These are phyloP conservation scores for Odontocerum albicorne DNA, from an alignment of 2,888 invertebrate species.

Conservation along the genomic window DNA sequence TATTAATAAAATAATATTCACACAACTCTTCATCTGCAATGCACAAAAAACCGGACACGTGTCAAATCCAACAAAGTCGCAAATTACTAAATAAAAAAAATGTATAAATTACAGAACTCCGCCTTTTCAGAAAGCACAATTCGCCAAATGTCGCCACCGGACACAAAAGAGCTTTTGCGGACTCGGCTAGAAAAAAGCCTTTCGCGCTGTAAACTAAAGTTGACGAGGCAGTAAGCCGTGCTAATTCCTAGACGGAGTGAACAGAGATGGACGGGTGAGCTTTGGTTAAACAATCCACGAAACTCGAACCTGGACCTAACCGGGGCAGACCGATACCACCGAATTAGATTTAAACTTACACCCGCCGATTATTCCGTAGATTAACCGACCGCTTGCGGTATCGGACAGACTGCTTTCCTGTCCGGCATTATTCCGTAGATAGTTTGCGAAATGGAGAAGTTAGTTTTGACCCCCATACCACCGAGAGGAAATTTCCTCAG, in stretches of 20 bases:
- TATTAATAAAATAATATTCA: too few relatives aligned
- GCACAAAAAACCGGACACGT: too few relatives aligned
- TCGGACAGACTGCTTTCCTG: constrained; percentile 14
- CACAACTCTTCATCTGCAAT: too few relatives aligned
- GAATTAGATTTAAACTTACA: constrained; percentile 33
- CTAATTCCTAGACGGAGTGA: constrained; percentile 5
- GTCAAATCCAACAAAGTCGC: too few relatives aligned
- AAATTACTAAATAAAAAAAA: too few relatives aligned
- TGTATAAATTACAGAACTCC: too few relatives aligned
- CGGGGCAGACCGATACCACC: constrained; percentile 20
- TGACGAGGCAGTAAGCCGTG: constrained; percentile 10
- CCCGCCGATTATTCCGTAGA: constrained; percentile 28
- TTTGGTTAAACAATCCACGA: constrained; percentile 14
- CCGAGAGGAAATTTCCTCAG: too few relatives aligned
- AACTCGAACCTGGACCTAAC: constrained; percentile 12
- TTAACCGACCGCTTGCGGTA: constrained; percentile 31
- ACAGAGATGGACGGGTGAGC: background rate
- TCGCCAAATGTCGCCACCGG: too few relatives aligned
- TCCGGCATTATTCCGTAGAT: constrained; percentile 18
- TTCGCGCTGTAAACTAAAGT: background rate
- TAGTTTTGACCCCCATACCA: constrained; percentile 8
- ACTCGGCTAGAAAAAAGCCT: background rate
- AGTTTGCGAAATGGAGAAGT: constrained; percentile 24
- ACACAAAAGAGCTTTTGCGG: background rate
- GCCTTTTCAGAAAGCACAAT: too few relatives aligned